phyloP scores from a whole-genome alignment of 2,797 vertebrate genomes.

The Schizopygopsis pylzovi region DNA sequence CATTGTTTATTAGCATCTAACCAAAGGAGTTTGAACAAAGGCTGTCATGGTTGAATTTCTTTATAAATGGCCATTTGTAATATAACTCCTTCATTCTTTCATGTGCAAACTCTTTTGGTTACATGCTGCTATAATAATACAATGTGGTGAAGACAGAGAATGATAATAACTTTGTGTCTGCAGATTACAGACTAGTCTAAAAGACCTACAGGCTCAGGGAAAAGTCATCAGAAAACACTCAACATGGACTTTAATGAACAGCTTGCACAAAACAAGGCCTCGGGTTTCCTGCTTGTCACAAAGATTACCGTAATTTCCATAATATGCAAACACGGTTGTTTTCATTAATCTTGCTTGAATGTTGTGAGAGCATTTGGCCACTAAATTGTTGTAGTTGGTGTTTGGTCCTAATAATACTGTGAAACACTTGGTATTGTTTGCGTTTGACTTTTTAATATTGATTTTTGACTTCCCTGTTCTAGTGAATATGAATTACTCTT shows the following conservation, averaged over 20 bases:
- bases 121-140: conserved; percentile 6
- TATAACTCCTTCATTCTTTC: neutral
- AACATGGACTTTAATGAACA: conserved; percentile 12
- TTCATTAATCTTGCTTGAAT: neutral
- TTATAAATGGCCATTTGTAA: neutral
- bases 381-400: neutral
- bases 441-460: neutral
- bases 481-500: neutral
- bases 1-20: neutral
- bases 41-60: neutral
- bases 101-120: neutral
- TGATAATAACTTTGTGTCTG: neutral
- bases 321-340: neutral
- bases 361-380: neutral
- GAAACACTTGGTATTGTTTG: neutral
- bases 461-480: neutral
- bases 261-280: neutral
- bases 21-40: neutral
- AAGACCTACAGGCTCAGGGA: neutral
- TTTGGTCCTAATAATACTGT: neutral
- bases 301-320: conserved; percentile 8
- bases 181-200: conserved; percentile 19
- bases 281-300: neutral
- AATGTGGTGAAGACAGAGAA: neutral
- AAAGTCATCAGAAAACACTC: neutral